Evolutionary conservation across 2,888 invertebrate genomes (phyloP), one percentile per base, ranked within the genome.

Genomic region (Anoncus sp.): DNA sequence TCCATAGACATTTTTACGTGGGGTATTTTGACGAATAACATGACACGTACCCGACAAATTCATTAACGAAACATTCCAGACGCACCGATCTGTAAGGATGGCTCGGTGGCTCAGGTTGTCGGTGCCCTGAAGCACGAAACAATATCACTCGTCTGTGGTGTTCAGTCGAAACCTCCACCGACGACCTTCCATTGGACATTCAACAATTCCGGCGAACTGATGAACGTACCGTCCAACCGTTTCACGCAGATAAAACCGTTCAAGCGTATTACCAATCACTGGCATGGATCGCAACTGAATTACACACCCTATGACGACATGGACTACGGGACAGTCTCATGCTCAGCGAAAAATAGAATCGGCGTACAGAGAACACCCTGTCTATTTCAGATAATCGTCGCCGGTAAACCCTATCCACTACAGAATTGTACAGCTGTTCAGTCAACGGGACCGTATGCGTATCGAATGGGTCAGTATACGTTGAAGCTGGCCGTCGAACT

Each of bases 111-210:
- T 49, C 96, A 97, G 90, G 93, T 97, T 51, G 95, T 96, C 85
- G 97, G 97, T 0, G 97, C 97, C 55, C 92, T 97, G 84, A 97
- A 97, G 92, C 96, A 97, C 90, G 97, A 97, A 92, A 97, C 96
- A 16, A 95, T 97, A 79, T 94, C 95, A 55, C 92, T 97, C 79
- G 95, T 96, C 87, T 97, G 97, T 90, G 96, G 96, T 77, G 97
- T 97, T 79, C 97, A 97, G 87, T 95, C 97, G 83, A 97, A 97
- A 88, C 97, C 97, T 9, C 95, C 96, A 5, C 94, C 96, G 60
- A 95, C 95, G 82, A 94, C 95, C 87, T 98, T 97, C 92, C 96
- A 96, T 87, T 98, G 98, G 98, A 97, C 97, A 79, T 97, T 98
- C 93, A 98, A 98, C 92, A 97, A 96, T 90, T 97, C 96, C 72